Conservation (phyloP, 2,797 vertebrate species). For the Notamacropus eugenii region DNA sequence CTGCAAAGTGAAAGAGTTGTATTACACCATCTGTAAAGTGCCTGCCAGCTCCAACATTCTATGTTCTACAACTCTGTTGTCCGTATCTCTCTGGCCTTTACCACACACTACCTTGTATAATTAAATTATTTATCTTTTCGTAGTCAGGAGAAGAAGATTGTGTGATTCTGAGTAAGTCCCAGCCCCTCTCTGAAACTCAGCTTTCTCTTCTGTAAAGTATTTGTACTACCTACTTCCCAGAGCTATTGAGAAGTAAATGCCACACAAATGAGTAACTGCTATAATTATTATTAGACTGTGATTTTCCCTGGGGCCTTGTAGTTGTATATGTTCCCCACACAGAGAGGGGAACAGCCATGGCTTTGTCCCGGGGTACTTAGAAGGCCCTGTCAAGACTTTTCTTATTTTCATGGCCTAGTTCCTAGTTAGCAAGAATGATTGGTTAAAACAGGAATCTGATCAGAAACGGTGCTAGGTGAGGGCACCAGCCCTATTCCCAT, state of each 20-base stretch:
- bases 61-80: not conserved
- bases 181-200: not conserved
- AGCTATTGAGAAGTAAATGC: not conserved
- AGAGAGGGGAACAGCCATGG: not conserved
- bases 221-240: not conserved
- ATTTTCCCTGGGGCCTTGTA: not conserved
- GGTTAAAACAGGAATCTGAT: not conserved
- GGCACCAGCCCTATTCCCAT: not conserved
- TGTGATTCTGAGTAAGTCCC: not conserved
- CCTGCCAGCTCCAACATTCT: not conserved
- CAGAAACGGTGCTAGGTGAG: not conserved
- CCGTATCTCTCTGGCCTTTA: not conserved
- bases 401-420: not conserved
- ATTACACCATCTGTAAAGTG: not conserved
- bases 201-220: not conserved
- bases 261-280: not conserved
- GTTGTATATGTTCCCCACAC: not conserved
- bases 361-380: not conserved
- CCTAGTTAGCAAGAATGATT: not conserved
- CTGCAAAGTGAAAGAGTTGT: not conserved
- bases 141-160: not conserved
- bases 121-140: not conserved
- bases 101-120: not conserved
- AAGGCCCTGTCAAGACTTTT: not conserved
- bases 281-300: not conserved